A percentile compares a stretch with the other conserved stretches of the same genome.
Conservation (phyloP, 2,113 vertebrate species). For the Vicugna pacos region DNA sequence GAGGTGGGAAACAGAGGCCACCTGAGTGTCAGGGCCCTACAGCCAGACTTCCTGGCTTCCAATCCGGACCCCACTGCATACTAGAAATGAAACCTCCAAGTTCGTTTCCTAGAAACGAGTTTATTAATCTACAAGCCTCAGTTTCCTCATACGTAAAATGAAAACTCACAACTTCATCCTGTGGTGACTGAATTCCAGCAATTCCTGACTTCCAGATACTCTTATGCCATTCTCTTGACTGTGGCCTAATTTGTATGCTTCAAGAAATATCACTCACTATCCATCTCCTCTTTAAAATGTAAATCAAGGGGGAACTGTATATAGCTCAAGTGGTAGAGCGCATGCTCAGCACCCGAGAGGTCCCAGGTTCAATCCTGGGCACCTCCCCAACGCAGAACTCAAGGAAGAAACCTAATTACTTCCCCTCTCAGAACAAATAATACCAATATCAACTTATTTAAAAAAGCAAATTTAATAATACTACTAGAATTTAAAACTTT, state of each 20-base stretch:
- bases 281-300: neutral
- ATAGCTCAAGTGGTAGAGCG: too few species aligned
- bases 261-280: neutral
- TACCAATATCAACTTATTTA: neutral
- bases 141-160: neutral
- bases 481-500: neutral
- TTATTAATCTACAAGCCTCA: neutral
- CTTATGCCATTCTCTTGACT: neutral
- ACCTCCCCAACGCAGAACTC: too few species aligned
- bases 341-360: too few species aligned
- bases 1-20: neutral
- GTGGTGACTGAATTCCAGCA: neutral
- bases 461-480: neutral
- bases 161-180: neutral
- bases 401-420: too few species aligned
- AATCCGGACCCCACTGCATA: neutral
- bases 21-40: too few species aligned
- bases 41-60: neutral
- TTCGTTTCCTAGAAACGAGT: neutral
- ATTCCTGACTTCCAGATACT: neutral
- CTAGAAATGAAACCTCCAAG: too few species aligned
- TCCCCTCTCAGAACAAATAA: too few species aligned
- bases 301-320: neutral
- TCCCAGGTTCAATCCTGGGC: too few species aligned
- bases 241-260: neutral